Percentiles rank a stretch among this genome's conserved stretches.
phyloP scores from a whole-genome alignment of 2,888 invertebrate genomes.

The Anoplius nigerrimus region DNA sequence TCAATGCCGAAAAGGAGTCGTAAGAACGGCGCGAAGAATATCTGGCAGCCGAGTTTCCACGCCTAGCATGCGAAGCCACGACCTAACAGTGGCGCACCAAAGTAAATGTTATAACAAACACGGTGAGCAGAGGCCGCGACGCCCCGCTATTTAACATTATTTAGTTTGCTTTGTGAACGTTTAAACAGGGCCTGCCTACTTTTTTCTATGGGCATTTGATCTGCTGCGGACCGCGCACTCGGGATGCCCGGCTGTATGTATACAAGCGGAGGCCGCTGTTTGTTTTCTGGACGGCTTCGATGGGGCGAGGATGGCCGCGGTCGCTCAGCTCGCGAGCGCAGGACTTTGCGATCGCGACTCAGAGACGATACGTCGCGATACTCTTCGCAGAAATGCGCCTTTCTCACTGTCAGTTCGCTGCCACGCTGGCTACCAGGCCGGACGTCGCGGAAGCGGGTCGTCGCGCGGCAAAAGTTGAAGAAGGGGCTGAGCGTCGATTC shows the following conservation, averaged over 20 bases:
- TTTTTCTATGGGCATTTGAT: conserved; percentile 68
- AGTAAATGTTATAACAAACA: conserved; percentile 74
- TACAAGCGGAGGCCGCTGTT: conserved; percentile 61
- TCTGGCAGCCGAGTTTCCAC: conserved; percentile 70
- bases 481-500: too few species aligned
- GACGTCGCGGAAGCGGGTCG: too few species aligned
- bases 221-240: conserved; percentile 49
- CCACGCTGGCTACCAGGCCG: too few species aligned
- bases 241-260: conserved; percentile 37
- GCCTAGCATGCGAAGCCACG: conserved; percentile 63
- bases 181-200: conserved; percentile 70
- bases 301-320: conserved; percentile 44
- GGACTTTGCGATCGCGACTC: neutral
- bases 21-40: conserved; percentile 64
- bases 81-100: conserved; percentile 68
- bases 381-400: too few species aligned
- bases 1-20: conserved; percentile 56
- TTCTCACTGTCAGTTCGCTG: too few species aligned
- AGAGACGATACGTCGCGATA: neutral
- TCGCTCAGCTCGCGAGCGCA: conserved; percentile 17
- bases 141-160: conserved; percentile 73
- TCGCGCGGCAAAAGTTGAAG: too few species aligned
- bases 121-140: conserved; percentile 61
- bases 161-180: conserved; percentile 73
- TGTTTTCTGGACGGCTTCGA: conserved; percentile 64